Percentiles rank a stretch among this genome's conserved stretches.
These are phyloP conservation scores for Pedionomus torquatus DNA, from an alignment of 2,113 vertebrate genomes.

Conservation along the genomic window DNA sequence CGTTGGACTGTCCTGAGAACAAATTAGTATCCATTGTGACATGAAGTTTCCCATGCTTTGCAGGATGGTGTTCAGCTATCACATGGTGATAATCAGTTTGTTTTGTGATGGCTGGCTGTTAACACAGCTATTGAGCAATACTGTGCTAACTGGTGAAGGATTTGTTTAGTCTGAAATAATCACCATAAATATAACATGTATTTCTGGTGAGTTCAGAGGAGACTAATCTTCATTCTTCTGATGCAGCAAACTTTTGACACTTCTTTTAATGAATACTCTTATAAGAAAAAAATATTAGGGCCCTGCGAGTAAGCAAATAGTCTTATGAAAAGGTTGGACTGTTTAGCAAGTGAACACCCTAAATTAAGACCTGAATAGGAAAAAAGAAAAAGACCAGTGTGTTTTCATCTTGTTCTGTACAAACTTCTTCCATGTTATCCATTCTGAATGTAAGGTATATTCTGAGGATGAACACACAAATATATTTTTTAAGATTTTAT, in stretches of 20 bases:
- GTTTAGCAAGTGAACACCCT: neutral
- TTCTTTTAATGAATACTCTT: neutral
- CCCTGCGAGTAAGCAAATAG: neutral
- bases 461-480: neutral
- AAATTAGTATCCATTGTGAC: neutral
- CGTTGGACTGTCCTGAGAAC: neutral
- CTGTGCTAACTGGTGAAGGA: neutral
- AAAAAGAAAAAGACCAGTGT: neutral
- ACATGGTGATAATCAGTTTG: neutral
- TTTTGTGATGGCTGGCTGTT: neutral
- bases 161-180: neutral
- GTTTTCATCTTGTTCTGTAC: neutral
- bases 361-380: neutral
- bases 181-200: neutral
- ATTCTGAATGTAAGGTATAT: neutral
- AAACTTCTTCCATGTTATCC: neutral
- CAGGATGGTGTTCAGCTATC: neutral
- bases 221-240: neutral
- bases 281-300: neutral
- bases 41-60: neutral
- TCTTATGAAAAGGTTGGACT: neutral
- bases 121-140: neutral
- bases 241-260: neutral
- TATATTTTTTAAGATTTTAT: neutral
- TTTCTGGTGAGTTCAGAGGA: neutral